These are phyloP conservation scores for Papilio polyxenes DNA, from an alignment of 1,140 invertebrate genomes.

Conservation along the genomic window DNA sequence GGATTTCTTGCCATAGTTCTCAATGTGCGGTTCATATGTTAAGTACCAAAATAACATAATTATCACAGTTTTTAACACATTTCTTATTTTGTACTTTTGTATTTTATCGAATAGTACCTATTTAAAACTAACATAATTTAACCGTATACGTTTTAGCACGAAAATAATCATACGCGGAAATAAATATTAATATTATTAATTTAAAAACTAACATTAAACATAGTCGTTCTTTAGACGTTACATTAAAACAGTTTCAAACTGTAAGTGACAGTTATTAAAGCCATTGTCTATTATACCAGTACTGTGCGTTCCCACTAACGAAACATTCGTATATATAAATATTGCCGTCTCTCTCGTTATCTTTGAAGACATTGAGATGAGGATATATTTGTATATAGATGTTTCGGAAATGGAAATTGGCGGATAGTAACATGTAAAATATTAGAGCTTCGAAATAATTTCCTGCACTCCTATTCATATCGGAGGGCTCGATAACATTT, in stretches of 20 bases:
- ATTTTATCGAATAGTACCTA: not conserved
- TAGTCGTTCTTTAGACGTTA: not conserved
- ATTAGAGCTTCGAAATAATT: not conserved
- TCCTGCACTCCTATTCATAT: not conserved
- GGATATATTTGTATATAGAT: not conserved
- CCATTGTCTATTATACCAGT: not conserved
- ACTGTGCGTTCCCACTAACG: too few relatives aligned
- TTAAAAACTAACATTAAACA: not conserved
- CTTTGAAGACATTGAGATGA: not conserved
- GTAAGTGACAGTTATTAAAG: not conserved
- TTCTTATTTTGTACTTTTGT: conserved; percentile 12
- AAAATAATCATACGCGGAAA: not conserved
- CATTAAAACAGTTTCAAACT: not conserved
- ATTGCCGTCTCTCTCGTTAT: too few relatives aligned
- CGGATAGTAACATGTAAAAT: too few relatives aligned
- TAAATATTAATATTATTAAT: not conserved
- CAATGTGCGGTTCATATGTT: conserved; percentile 4
- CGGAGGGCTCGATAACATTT: not conserved
- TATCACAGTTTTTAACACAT: conserved; percentile 24
- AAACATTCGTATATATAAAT: too few relatives aligned
- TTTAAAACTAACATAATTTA: not conserved
- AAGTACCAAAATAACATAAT: conserved; percentile 23
- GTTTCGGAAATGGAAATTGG: too few relatives aligned
- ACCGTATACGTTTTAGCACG: not conserved
- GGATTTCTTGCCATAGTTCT: not conserved